phyloP scores from a whole-genome alignment of 1,140 invertebrate species.

The Trialeurodes vaporariorum region DNA sequence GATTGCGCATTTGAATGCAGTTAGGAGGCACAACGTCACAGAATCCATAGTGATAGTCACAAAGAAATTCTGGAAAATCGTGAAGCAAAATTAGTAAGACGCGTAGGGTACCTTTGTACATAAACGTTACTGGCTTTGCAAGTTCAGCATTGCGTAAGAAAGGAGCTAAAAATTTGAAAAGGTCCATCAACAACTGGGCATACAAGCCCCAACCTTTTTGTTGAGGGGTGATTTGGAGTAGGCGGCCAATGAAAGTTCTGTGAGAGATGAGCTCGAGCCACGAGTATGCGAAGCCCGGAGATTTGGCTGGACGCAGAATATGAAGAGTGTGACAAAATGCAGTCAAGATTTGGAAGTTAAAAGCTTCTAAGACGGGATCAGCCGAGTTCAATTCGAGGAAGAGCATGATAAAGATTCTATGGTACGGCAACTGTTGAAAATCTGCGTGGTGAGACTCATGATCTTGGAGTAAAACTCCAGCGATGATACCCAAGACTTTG shows the following conservation, averaged over 20 bases:
- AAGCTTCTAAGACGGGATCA: slow-evolving; percentile 82
- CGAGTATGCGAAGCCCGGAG: slow-evolving; percentile 93
- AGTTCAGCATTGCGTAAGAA: slow-evolving; percentile 94
- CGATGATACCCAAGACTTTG: slow-evolving; percentile 90
- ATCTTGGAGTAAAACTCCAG: slow-evolving; percentile 87
- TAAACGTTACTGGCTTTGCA: slow-evolving; percentile 76
- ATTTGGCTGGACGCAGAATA: slow-evolving; percentile 83
- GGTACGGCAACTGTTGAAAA: slow-evolving; percentile 96
- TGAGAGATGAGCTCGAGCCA: slow-evolving; percentile 97
- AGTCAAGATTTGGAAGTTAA: slow-evolving; percentile 78
- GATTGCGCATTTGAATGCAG: slow-evolving; percentile 97
- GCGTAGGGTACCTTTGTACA: slow-evolving; percentile 93
- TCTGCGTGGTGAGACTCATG: slow-evolving; percentile 71
- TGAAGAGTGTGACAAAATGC: slow-evolving; percentile 87
- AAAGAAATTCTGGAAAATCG: slow-evolving; percentile 98
- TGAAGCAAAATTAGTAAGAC: slow-evolving; percentile 93
- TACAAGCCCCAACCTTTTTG: slow-evolving; percentile 75
- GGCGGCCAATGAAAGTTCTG: slow-evolving; percentile 86
- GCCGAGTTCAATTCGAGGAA: slow-evolving; percentile 92
- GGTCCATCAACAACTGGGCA: slow-evolving; percentile 82
- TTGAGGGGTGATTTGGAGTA: slow-evolving; percentile 69
- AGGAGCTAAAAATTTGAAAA: slow-evolving; percentile 93
- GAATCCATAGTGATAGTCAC: slow-evolving; percentile 98
- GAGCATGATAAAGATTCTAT: slow-evolving; percentile 92
- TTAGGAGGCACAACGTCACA: slow-evolving; percentile 98